Percentiles rank a stretch among this genome's conserved stretches.
These are phyloP conservation scores for Agrenia bidenticulata DNA, from an alignment of 2,888 invertebrate genomes.

Conservation along the genomic window DNA sequence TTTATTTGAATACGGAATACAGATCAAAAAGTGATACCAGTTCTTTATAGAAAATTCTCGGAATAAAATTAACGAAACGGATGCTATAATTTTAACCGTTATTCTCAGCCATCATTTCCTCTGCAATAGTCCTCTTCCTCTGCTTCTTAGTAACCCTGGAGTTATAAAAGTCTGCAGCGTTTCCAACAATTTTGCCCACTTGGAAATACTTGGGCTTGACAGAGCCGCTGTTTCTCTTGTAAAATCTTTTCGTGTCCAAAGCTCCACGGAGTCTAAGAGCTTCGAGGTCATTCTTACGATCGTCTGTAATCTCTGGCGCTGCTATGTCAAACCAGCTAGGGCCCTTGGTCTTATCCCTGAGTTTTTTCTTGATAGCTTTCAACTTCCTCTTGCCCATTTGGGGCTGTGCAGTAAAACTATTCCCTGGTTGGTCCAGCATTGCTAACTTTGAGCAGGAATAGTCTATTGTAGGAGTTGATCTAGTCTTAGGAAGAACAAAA, in stretches of 20 bases:
- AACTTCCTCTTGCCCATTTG: slow-evolving; percentile 36
- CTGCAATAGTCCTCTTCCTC: slow-evolving; percentile 85
- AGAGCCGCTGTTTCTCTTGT: slow-evolving; percentile 86
- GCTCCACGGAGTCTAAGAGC: slow-evolving; percentile 89
- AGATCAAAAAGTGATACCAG: too few species aligned
- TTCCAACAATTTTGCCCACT: slow-evolving; percentile 72
- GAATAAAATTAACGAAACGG: too few species aligned
- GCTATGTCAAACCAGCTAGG: slow-evolving; percentile 85
- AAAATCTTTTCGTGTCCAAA: slow-evolving; percentile 89
- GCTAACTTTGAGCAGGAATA: slow-evolving; percentile 5
- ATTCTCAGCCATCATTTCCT: slow-evolving; percentile 63
- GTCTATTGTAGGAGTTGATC: not conserved
- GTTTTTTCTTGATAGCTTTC: slow-evolving; percentile 59
- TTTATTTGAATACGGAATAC: too few species aligned
- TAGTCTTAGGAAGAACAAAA: not conserved
- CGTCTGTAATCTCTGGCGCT: slow-evolving; percentile 85
- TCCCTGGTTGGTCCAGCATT: not conserved
- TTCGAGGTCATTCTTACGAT: slow-evolving; percentile 81
- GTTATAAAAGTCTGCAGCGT: slow-evolving; percentile 81
- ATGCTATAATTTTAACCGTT: too few species aligned
- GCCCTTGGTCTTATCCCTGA: slow-evolving; percentile 57
- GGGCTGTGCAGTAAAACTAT: slow-evolving; percentile 2
- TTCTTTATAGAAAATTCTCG: too few species aligned
- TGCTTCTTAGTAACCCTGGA: slow-evolving; percentile 80
- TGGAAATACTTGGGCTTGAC: slow-evolving; percentile 91